These are phyloP conservation scores for Agrochola circellaris DNA, from an alignment of 2,888 invertebrate species.

Conservation along the genomic window DNA sequence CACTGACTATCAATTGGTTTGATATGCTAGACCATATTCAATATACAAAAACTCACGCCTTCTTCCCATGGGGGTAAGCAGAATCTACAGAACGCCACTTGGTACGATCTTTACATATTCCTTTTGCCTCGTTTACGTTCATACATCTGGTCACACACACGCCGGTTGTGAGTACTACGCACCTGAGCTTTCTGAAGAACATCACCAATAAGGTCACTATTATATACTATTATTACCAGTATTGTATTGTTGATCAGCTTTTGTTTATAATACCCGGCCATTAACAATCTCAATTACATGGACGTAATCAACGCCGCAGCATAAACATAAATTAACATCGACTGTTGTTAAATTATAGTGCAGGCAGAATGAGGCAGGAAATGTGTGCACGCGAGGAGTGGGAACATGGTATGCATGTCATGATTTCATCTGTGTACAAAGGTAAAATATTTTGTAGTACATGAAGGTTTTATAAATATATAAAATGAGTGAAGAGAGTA, in stretches of 20 bases:
- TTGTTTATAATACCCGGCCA: conserved; percentile 24
- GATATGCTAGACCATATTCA: not conserved
- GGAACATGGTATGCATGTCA: conserved; percentile 7
- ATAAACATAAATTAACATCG: conserved; percentile 40
- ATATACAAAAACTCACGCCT: too few relatives aligned
- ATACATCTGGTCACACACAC: too few relatives aligned
- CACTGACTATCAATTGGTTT: not conserved
- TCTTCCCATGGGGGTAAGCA: too few relatives aligned
- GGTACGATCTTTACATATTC: too few relatives aligned
- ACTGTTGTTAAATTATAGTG: conserved; percentile 32
- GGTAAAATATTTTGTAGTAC: not conserved
- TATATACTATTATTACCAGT: not conserved
- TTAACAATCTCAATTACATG: conserved; percentile 42
- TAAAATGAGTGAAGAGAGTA: not conserved
- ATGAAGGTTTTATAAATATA: not conserved
- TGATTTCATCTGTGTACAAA: not conserved
- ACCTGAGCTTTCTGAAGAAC: too few relatives aligned
- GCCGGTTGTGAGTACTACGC: too few relatives aligned
- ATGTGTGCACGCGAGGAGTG: conserved; percentile 35
- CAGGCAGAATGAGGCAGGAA: conserved; percentile 24
- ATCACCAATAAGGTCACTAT: too few relatives aligned
- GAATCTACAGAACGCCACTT: too few relatives aligned
- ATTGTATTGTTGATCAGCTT: not conserved
- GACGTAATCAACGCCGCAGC: conserved; percentile 40
- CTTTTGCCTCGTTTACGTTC: too few relatives aligned